Percentiles rank a stretch among this genome's conserved stretches.
These are phyloP conservation scores for Numenius phaeopus DNA, from an alignment of 2,797 vertebrate genomes.

Conservation along the genomic window DNA sequence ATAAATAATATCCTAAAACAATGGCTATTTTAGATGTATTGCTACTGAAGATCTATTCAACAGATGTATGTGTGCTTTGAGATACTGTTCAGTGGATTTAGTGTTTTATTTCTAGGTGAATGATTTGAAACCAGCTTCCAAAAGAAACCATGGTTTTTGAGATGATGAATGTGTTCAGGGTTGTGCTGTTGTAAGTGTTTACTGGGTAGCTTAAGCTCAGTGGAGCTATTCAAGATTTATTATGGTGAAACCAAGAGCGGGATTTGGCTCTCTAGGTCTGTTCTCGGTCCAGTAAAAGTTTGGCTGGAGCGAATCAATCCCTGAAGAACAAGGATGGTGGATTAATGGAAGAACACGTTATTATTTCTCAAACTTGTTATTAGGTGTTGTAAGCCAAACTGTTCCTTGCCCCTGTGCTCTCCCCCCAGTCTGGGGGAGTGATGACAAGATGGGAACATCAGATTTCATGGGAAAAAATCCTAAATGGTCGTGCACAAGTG, in stretches of 20 bases:
- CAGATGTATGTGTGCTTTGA: not conserved
- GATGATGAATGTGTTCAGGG: not conserved
- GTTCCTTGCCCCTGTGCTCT: slow-evolving; percentile 14
- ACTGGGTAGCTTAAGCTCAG: not conserved
- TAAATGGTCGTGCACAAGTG: not conserved
- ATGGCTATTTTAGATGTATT: not conserved
- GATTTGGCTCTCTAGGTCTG: slow-evolving; percentile 40
- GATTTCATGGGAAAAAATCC: slow-evolving; percentile 52
- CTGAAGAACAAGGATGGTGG: not conserved
- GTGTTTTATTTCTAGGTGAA: not conserved
- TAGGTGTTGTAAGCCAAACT: slow-evolving; percentile 38
- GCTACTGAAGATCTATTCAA: not conserved
- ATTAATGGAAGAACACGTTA: slow-evolving; percentile 16
- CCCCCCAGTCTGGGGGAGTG: not conserved
- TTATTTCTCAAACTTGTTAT: slow-evolving; percentile 42
- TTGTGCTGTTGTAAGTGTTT: slow-evolving; percentile 23
- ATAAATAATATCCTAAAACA: not conserved
- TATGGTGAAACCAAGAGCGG: slow-evolving; percentile 22
- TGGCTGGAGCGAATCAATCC: slow-evolving; percentile 31
- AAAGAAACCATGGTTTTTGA: not conserved
- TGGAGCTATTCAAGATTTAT: slow-evolving; percentile 29
- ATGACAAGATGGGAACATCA: slow-evolving; percentile 40
- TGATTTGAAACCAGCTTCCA: not conserved
- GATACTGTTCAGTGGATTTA: not conserved
- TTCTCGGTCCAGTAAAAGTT: slow-evolving; percentile 26